A percentile compares a stretch with the other conserved stretches of the same genome.
Evolutionary conservation across 2,797 vertebrate genomes (phyloP).

Genomic region (Gambelia wislizenii): DNA sequence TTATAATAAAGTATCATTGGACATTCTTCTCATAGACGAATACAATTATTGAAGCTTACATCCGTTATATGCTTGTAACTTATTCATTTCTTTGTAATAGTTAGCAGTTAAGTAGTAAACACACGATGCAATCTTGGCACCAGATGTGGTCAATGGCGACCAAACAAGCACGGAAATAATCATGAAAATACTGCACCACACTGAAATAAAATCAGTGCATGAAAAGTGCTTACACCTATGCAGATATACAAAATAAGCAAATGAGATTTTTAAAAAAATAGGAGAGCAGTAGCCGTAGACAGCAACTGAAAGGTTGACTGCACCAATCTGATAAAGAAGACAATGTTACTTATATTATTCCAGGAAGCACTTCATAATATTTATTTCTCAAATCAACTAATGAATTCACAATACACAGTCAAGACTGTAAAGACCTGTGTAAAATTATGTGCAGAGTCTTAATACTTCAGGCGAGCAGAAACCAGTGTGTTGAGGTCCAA

Average conservation of each 20-base stretch:
- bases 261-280: constrained; percentile 56
- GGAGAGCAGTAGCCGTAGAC: constrained; percentile 29
- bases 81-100: not conserved
- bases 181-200: not conserved
- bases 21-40: not conserved
- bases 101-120: not conserved
- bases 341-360: constrained; percentile 46
- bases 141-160: not conserved
- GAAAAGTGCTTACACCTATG: not conserved
- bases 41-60: not conserved
- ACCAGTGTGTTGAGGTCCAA: constrained; percentile 55
- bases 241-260: constrained; percentile 45
- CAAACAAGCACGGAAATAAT: not conserved
- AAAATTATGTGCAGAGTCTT: constrained; percentile 51
- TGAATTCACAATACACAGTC: constrained; percentile 18
- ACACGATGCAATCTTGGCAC: not conserved
- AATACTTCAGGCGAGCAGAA: constrained; percentile 31
- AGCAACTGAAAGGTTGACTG: constrained; percentile 44
- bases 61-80: not conserved
- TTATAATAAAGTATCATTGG: not conserved
- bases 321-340: constrained; percentile 49
- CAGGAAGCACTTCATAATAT: not conserved
- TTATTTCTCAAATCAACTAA: constrained; percentile 24
- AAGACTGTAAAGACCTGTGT: constrained; percentile 21
- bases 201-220: not conserved